Base-by-base conservation (phyloP, 2,888 invertebrate species). In the Campoplex capitator region DNA sequence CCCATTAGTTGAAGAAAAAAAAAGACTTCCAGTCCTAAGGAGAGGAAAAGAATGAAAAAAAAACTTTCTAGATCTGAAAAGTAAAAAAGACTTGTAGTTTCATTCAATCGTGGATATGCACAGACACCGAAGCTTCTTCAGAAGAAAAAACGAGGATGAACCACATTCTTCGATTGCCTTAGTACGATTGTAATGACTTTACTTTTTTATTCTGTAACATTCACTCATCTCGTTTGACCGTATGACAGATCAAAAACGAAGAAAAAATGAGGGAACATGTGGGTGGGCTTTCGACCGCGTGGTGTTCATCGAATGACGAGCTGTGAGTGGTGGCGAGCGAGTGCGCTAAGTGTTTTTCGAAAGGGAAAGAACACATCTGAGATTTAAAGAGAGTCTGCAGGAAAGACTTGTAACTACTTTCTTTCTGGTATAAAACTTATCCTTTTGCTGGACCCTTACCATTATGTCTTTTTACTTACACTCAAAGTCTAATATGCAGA, bases 1-100 rank as follows among this genome's bases (percentile, higher is more conserved):
- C 70, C 70, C 70, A 79, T 79, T 79, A 79, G 70, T 51, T 23
- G 51, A 9, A 68, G 45, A 51, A 42, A 78, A 38, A 38, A 38
- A 45, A 79, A 79, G 56, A 28, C 70, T 58, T 18, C 1, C 42
- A 67, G 35, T 11, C 42, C 18, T 6, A 11, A 13, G 62, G 3
- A 62, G 32, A 62, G 16, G 32, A 7, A 16, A 62, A 32, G 13
- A 13, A 62, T 62, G 16, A 28, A 62, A 62, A 23, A 23, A 32
- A 62, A 62, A 62, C 32, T 1, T 62, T 62, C 32, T 62, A 16
- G 11, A 16, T 32, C 32, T 16, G 62, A 16, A 6, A 16, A 62
- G 16, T 16, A 32, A 28, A 23, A 32, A 79, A 79, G 32, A 42
- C 70, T 58, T 28, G 42, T 7, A 35, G 32, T 67, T n/a, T n/a